Conservation (phyloP, 2,797 vertebrate species). For the Pipistrellus pygmaeus region DNA sequence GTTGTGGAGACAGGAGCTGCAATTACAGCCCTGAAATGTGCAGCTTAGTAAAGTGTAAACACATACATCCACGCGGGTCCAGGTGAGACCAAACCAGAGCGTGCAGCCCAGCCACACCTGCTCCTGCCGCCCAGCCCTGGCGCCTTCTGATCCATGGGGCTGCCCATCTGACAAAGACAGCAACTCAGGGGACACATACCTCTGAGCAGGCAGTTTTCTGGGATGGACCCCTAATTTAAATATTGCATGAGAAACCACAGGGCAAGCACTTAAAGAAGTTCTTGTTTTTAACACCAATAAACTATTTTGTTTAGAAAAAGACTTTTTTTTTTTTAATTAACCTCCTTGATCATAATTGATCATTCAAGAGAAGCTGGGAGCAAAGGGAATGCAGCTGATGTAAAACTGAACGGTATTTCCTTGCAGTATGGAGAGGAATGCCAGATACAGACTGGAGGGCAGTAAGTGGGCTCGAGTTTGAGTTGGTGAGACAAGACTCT, state of each 20-base stretch:
- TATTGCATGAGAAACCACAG: neutral
- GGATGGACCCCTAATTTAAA: constrained; percentile 5
- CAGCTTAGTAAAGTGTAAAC: constrained; percentile 50
- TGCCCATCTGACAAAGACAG: neutral
- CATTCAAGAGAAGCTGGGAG: constrained; percentile 37
- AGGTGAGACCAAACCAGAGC: constrained; percentile 19
- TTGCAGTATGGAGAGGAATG: neutral
- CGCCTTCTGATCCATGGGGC: neutral
- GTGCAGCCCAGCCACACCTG: fast-evolving
- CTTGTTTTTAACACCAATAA: neutral
- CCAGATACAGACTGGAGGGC: neutral
- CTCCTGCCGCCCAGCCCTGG: neutral
- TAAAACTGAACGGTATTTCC: neutral
- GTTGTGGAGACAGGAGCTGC: constrained; percentile 58
- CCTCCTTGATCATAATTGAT: neutral
- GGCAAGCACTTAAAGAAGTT: neutral
- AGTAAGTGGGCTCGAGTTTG: neutral
- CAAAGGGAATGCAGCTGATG: neutral
- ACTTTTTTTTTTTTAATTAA: neutral
- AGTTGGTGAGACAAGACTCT: constrained; percentile 27
- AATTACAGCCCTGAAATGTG: constrained; percentile 69
- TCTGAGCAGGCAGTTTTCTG: neutral
- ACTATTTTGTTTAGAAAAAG: neutral
- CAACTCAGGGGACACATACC: neutral
- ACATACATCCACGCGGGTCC: neutral